A percentile compares a stretch with the other conserved stretches of the same genome.
Evolutionary conservation across 2,113 vertebrate genomes (phyloP).

Genomic region (Datnioides undecimradiatus): DNA sequence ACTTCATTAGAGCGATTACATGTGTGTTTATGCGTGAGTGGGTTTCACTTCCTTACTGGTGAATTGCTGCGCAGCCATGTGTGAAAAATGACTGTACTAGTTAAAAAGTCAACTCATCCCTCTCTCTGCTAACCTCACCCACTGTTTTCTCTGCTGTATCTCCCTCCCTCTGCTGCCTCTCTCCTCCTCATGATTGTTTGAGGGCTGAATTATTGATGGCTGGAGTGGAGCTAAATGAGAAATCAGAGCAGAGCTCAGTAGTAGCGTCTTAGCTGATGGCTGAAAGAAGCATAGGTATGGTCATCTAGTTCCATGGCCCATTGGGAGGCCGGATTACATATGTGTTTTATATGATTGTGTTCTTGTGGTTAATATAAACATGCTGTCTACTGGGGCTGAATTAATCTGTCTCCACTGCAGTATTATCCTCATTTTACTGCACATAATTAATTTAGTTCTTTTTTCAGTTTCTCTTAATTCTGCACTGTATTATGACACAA

Average conservation of each 20-base stretch:
- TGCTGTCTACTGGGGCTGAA: not conserved
- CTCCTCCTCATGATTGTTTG: constrained; percentile 72
- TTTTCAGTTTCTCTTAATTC: not conserved
- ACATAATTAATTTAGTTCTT: not conserved
- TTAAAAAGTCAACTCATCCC: constrained; percentile 63
- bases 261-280: constrained; percentile 28
- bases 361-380: not conserved
- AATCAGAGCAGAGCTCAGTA: constrained; percentile 69
- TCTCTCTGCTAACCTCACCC: constrained; percentile 62
- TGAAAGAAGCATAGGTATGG: constrained; percentile 38
- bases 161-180: constrained; percentile 14
- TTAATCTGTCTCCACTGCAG: not conserved
- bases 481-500: not conserved
- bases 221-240: constrained; percentile 74
- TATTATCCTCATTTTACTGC: not conserved
- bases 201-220: constrained; percentile 81
- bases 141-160: constrained; percentile 45
- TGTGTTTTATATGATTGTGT: not conserved
- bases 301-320: constrained; percentile 14
- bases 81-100: constrained; percentile 68
- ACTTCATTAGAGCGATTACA: constrained; percentile 65
- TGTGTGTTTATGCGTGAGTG: constrained; percentile 50
- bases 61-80: constrained; percentile 58
- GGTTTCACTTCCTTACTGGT: constrained; percentile 50
- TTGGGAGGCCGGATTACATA: not conserved